A percentile compares a stretch with the other conserved stretches of the same genome.
Evolutionary conservation across 2,888 invertebrate species (phyloP).

Genomic region (Epinotia nisella): DNA sequence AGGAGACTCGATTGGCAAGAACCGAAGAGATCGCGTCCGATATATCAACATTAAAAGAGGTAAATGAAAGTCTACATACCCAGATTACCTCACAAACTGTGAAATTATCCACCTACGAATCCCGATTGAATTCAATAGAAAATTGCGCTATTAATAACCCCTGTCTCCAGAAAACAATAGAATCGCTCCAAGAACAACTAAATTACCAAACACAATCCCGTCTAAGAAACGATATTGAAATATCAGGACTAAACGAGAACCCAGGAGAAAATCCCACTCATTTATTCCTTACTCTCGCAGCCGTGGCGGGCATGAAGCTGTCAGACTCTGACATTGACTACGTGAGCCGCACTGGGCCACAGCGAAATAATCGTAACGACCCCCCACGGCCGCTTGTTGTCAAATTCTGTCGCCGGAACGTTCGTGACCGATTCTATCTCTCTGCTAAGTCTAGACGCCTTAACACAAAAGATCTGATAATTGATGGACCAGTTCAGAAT

Average conservation of each 20-base stretch:
- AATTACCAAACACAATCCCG: neutral
- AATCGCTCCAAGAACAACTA: neutral
- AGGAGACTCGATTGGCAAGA: neutral
- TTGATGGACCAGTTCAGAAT: neutral
- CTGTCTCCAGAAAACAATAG: neutral
- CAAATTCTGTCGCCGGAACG: slow-evolving; percentile 7
- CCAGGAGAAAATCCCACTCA: slow-evolving; percentile 4
- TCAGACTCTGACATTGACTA: neutral
- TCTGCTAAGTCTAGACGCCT: neutral
- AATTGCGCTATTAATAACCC: neutral
- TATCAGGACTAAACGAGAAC: neutral
- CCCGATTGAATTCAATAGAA: neutral
- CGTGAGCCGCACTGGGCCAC: neutral
- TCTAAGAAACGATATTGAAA: neutral
- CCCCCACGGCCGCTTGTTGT: slow-evolving; percentile 4
- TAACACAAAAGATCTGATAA: neutral
- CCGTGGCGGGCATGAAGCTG: neutral
- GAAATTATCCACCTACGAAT: neutral
- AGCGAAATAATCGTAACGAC: neutral
- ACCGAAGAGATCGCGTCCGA: neutral
- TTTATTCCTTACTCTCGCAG: neutral
- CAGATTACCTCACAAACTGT: neutral
- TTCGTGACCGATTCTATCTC: neutral
- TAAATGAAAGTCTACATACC: neutral
- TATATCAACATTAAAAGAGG: neutral